Conservation (phyloP, 2,113 vertebrate species). For the Eolophus roseicapilla region DNA sequence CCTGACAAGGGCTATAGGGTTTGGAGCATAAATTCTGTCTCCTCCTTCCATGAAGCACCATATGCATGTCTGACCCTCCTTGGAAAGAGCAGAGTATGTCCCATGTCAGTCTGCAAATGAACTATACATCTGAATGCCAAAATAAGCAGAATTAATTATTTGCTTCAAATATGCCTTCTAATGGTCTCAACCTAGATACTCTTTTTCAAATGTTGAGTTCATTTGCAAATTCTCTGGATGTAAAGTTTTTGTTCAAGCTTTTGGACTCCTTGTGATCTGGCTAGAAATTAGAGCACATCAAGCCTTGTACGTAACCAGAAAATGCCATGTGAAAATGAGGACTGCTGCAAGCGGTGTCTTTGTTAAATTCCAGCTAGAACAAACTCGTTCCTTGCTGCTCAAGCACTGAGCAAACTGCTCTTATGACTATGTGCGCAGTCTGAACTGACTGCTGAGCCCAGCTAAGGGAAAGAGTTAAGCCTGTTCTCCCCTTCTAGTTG, state of each 20-base stretch:
- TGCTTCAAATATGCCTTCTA: fast-evolving
- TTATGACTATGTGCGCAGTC: background rate
- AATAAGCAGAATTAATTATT: slow-evolving; percentile 21
- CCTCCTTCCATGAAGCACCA: background rate
- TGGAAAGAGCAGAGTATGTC: background rate
- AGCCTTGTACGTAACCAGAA: slow-evolving; percentile 12
- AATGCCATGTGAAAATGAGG: slow-evolving; percentile 32
- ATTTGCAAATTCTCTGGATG: slow-evolving; percentile 6
- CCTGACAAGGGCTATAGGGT: background rate
- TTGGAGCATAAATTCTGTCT: background rate
- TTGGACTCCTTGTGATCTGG: slow-evolving; percentile 8
- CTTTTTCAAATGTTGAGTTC: background rate
- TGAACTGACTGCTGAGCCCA: slow-evolving; percentile 39
- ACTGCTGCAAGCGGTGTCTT: slow-evolving; percentile 50
- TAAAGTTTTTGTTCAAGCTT: background rate
- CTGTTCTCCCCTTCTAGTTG: slow-evolving; percentile 75
- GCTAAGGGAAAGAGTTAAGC: slow-evolving; percentile 80
- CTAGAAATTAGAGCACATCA: background rate
- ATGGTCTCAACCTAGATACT: background rate
- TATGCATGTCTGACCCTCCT: background rate
- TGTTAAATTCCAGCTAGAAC: slow-evolving; percentile 13
- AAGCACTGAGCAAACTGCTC: slow-evolving; percentile 25
- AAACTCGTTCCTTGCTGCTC: background rate
- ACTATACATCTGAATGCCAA: background rate
- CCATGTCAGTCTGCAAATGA: background rate